Conservation (phyloP, 2,888 invertebrate species). For the Galerucella nymphaeae region DNA sequence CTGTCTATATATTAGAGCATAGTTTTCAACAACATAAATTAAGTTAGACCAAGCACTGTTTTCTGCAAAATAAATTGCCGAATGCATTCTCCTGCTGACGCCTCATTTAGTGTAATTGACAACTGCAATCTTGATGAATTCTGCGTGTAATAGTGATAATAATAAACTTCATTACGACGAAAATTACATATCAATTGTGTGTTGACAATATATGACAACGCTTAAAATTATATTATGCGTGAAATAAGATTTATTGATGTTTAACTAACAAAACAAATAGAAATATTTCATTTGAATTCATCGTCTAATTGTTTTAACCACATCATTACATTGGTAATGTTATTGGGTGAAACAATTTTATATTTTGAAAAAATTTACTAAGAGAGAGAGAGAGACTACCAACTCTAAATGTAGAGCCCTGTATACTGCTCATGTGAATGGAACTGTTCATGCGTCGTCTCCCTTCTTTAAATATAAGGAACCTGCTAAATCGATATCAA, state of each 20-base stretch:
- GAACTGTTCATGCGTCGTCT: too few relatives aligned
- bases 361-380: too few relatives aligned
- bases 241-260: constrained; percentile 4
- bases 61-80: neutral
- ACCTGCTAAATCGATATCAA: too few relatives aligned
- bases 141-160: constrained; percentile 1
- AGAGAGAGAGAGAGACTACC: too few relatives aligned
- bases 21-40: neutral
- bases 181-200: constrained; percentile 16
- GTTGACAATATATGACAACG: constrained; percentile 15
- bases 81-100: neutral
- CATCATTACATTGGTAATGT: neutral
- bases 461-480: too few relatives aligned
- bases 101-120: constrained; percentile 1
- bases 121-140: neutral
- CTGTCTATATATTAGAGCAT: neutral
- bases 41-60: neutral
- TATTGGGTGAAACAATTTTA: neutral
- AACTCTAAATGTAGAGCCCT: too few relatives aligned
- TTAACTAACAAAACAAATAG: neutral
- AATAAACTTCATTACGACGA: constrained; percentile 12
- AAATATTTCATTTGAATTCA: neutral
- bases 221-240: neutral
- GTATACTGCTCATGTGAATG: too few relatives aligned
- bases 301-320: neutral